Evolutionary conservation across 2,888 invertebrate species (phyloP).

Genomic region (Antitype chi): DNA sequence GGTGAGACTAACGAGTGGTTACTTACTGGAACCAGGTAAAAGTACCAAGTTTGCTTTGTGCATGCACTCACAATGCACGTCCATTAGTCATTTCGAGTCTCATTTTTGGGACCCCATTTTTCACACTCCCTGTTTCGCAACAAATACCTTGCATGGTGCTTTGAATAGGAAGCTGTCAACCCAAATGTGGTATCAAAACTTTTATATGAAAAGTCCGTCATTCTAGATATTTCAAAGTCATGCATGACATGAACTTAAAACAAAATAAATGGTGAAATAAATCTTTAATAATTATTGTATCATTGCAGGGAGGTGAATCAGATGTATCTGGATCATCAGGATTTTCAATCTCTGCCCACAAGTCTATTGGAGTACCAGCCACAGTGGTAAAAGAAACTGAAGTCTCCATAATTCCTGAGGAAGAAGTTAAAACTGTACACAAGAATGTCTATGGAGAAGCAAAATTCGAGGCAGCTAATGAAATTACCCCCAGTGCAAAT

Average conservation of each 20-base stretch:
- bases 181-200: constrained; percentile 14
- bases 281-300: constrained; percentile 5
- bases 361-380: constrained; percentile 71
- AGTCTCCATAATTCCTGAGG: constrained; percentile 66
- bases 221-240: constrained; percentile 20
- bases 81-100: constrained; percentile 61
- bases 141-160: constrained; percentile 54
- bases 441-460: constrained; percentile 76
- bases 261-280: neutral
- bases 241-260: constrained; percentile 21
- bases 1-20: constrained; percentile 62
- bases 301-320: constrained; percentile 79
- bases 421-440: constrained; percentile 62
- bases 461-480: constrained; percentile 77
- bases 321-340: constrained; percentile 75
- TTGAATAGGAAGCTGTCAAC: constrained; percentile 28
- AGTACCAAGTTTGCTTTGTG: constrained; percentile 65
- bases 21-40: constrained; percentile 73
- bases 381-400: constrained; percentile 72
- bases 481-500: constrained; percentile 73
- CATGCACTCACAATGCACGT: constrained; percentile 71
- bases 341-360: constrained; percentile 75
- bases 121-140: constrained; percentile 52
- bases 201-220: constrained; percentile 43
- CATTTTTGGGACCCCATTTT: constrained; percentile 62